Percentiles rank a stretch among this genome's conserved stretches.
phyloP scores from a whole-genome alignment of 2,797 vertebrate species.

The Pseudochirops corinnae region DNA sequence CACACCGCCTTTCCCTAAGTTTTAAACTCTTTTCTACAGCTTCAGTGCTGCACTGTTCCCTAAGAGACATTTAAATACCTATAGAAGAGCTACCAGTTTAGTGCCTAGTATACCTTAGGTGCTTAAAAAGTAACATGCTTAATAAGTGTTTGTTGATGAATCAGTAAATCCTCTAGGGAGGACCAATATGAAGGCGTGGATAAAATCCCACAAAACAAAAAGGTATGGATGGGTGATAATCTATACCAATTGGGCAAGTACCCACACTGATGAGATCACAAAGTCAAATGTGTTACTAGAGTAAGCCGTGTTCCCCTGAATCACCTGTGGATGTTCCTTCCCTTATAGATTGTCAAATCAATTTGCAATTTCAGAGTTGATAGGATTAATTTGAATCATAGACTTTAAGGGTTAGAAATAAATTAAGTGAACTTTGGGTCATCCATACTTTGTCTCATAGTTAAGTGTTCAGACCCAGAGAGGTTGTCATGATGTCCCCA shows the following conservation, averaged over 20 bases:
- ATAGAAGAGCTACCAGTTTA: neutral
- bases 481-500: neutral
- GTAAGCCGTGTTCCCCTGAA: neutral
- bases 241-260: neutral
- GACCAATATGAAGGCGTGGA: neutral
- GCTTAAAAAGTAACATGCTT: neutral
- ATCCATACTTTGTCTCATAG: neutral
- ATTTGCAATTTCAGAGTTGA: slow-evolving; percentile 26
- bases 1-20: neutral
- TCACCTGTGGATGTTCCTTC: slow-evolving; percentile 7
- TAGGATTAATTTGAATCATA: neutral
- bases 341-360: slow-evolving; percentile 27
- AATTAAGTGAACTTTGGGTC: neutral
- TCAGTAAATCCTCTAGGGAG: neutral
- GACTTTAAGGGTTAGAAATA: neutral
- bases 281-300: neutral
- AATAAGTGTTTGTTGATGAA: neutral
- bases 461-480: neutral
- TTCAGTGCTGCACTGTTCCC: neutral
- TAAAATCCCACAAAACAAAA: neutral
- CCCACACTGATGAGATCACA: neutral
- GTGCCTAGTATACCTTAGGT: neutral
- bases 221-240: neutral
- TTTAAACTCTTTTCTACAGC: neutral
- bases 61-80: neutral